Evolutionary conservation across 1,140 invertebrate genomes (phyloP).

Genomic region (Micrasema minimum): DNA sequence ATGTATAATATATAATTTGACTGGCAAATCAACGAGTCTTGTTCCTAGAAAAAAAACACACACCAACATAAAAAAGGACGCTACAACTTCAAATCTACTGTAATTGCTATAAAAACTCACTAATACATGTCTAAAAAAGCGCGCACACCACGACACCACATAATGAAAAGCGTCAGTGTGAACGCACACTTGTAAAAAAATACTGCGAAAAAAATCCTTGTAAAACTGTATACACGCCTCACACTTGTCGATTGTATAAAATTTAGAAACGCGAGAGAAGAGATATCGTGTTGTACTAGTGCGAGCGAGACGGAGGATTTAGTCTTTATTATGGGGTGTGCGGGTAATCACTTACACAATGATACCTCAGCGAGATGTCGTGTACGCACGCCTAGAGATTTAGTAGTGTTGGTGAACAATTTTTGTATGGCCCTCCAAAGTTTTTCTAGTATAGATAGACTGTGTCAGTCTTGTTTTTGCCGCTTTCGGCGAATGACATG

Average conservation of each 20-base stretch:
- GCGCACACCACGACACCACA: background rate
- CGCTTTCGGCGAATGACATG: conserved; percentile 56
- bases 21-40: conserved; percentile 1
- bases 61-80: conserved; percentile 18
- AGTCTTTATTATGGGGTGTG: conserved; percentile 5
- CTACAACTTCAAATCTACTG: conserved; percentile 14
- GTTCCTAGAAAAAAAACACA: conserved; percentile 27
- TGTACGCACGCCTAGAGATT: background rate
- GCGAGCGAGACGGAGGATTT: background rate
- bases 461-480: conserved; percentile 67
- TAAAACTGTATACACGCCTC: background rate
- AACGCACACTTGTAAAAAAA: conserved; percentile 6
- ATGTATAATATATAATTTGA: too few species aligned
- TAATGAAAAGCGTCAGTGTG: conserved; percentile 7
- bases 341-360: conserved; percentile 7
- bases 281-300: background rate
- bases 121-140: background rate
- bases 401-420: conserved; percentile 28
- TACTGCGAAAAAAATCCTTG: conserved; percentile 40
- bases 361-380: background rate
- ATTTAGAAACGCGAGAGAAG: conserved; percentile 11
- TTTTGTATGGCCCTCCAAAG: conserved; percentile 51
- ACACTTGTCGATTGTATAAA: conserved; percentile 30
- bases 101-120: conserved; percentile 25
- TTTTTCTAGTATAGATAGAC: conserved; percentile 69